phyloP scores from a whole-genome alignment of 2,888 invertebrate genomes.

The Rhagonycha lutea region DNA sequence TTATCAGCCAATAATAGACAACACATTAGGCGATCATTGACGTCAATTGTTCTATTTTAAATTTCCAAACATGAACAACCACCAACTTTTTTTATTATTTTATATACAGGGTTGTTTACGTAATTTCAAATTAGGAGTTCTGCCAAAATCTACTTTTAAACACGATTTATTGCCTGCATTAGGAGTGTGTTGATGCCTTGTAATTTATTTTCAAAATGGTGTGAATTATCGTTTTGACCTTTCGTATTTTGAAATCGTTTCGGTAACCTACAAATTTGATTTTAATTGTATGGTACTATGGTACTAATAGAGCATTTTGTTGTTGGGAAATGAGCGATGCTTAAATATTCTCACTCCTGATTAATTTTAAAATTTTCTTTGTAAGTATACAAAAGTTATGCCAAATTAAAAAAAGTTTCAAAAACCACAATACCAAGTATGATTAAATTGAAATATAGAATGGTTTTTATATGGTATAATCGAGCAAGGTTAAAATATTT shows the following conservation, averaged over 20 bases:
- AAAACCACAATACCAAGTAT: not conserved
- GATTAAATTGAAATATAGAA: not conserved
- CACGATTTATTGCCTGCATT: not conserved
- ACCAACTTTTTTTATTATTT: not conserved
- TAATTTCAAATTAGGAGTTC: not conserved
- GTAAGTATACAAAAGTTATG: not conserved
- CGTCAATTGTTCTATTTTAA: conserved; percentile 3
- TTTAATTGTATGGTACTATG: conserved; percentile 6
- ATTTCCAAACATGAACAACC: not conserved
- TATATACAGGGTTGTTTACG: not conserved
- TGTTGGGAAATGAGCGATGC: not conserved
- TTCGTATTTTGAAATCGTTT: not conserved
- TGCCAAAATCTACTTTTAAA: not conserved
- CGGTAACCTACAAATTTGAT: conserved; percentile 2
- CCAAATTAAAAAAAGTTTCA: not conserved
- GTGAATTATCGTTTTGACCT: not conserved
- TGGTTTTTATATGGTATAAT: not conserved
- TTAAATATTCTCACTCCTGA: not conserved
- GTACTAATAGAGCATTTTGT: not conserved
- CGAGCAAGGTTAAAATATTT: not conserved
- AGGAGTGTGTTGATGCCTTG: not conserved
- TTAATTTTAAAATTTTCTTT: not conserved
- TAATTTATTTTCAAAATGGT: not conserved
- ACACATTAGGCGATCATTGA: not conserved
- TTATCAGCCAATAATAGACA: not conserved